Base-by-base conservation (phyloP, 2,888 invertebrate genomes). In the Dromius quadrimaculatus region DNA sequence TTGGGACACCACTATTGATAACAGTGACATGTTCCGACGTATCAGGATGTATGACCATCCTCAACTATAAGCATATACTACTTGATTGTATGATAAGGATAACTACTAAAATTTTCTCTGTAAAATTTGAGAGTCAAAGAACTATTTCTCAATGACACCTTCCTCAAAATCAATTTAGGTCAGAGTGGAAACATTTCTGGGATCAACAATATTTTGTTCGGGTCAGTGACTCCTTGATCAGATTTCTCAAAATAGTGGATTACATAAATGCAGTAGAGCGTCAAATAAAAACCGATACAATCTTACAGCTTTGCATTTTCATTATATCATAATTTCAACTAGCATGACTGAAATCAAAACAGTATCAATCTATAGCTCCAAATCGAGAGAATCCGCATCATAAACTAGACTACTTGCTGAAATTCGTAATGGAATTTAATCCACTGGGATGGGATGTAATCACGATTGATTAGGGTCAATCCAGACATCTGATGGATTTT, bases 341-440 rank as follows among this genome's bases (percentile, higher is more conserved):
- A 54, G 50, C 50, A 28, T 54, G 50, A 28, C 50, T 54, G 36
- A 59, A 47, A 59, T 59, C 59, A 59, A 59, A 59, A 59, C 59
- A 59, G 36, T 36, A 36, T 59, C 34, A 36, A 36, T 59, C 8
- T 59, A 34, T 22, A 15, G 32, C 32, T 3, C 20, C 1, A 15
- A 9, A n/a, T n/a, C n/a, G n/a, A 9, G 5, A 32, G 5, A 17
- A 1, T n/a, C 19, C 59, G 20, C 59, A 54, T 54, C 50, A 59
- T 36, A 59, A 59, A 59, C 59, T 19, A 36, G 36, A 59, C 36
- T 59, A 59, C 34, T 19, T 36, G 34, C 34, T 17, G 19, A 34
- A 34, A n/a, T n/a, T n/a, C 59, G 20, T 20, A 34, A 28, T 20
- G 19, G 34, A 59, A 59, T 59, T 59, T 59, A 59, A 59, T 59